Percentiles rank a stretch among this genome's conserved stretches.
These are phyloP conservation scores for Thinocorus orbignyianus DNA, from an alignment of 2,113 vertebrate genomes.

Conservation along the genomic window DNA sequence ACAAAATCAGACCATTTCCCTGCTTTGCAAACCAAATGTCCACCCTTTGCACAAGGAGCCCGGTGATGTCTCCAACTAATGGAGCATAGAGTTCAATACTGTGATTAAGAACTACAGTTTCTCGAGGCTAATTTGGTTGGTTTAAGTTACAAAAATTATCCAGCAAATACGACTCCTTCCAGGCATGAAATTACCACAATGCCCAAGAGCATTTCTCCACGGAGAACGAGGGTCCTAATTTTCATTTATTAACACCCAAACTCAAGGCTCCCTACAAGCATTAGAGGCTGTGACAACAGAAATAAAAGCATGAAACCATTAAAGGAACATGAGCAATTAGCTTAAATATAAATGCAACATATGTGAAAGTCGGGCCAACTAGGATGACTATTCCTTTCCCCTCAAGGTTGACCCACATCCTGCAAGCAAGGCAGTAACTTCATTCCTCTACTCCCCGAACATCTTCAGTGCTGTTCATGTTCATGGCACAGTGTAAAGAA, in stretches of 20 bases:
- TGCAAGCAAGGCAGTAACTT: background rate
- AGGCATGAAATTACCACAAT: constrained; percentile 36
- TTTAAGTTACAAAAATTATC: background rate
- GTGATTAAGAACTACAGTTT: background rate
- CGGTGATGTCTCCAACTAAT: background rate
- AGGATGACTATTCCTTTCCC: background rate
- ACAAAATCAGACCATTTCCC: background rate
- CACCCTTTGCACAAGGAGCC: background rate
- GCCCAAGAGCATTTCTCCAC: background rate
- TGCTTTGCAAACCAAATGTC: background rate
- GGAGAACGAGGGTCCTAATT: background rate
- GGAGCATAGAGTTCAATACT: background rate
- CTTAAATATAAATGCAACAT: background rate
- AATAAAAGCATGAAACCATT: background rate
- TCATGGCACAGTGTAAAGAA: background rate
- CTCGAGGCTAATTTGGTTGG: background rate
- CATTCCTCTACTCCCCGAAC: background rate
- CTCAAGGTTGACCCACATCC: background rate
- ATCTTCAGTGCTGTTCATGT: background rate
- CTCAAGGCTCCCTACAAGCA: background rate
- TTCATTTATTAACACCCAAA: background rate
- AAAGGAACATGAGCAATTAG: background rate
- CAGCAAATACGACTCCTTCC: constrained; percentile 4
- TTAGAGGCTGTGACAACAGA: background rate
- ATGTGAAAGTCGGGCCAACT: background rate